Evolutionary conservation across 2,113 vertebrate species (phyloP).

Genomic region (Tympanuchus pallidicinctus): DNA sequence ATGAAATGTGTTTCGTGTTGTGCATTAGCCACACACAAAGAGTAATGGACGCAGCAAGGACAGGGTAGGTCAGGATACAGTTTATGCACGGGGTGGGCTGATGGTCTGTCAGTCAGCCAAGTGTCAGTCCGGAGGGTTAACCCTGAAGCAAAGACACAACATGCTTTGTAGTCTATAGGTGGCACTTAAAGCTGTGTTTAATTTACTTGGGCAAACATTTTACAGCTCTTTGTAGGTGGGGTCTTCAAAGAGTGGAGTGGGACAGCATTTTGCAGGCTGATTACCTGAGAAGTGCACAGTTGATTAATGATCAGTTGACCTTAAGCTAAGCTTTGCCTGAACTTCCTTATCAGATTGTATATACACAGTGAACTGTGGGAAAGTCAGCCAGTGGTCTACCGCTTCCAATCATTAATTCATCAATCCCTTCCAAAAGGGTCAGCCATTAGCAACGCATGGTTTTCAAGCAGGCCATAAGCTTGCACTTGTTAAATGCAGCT

Average conservation of each 20-base stretch:
- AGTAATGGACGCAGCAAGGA: background rate
- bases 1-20: background rate
- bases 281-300: constrained; percentile 63
- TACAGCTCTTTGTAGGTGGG: constrained; percentile 59
- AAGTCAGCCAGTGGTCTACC: constrained; percentile 49
- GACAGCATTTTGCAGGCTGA: constrained; percentile 59
- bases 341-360: constrained; percentile 73
- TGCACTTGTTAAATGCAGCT: background rate
- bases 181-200: constrained; percentile 56
- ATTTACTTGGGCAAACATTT: constrained; percentile 68
- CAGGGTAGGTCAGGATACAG: background rate
- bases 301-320: constrained; percentile 72
- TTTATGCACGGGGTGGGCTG: background rate
- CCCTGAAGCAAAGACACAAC: constrained; percentile 26
- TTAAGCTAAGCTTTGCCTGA: constrained; percentile 60
- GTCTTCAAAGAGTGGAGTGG: constrained; percentile 56
- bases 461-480: constrained; percentile 23
- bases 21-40: background rate
- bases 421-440: constrained; percentile 26
- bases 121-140: background rate
- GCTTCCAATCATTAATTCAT: constrained; percentile 66
- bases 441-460: constrained; percentile 8
- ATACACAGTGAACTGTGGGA: constrained; percentile 69
- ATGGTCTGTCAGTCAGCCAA: background rate
- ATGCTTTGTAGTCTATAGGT: constrained; percentile 54